phyloP scores from a whole-genome alignment of 2,797 vertebrate species.

The Manis crassicaudata region DNA sequence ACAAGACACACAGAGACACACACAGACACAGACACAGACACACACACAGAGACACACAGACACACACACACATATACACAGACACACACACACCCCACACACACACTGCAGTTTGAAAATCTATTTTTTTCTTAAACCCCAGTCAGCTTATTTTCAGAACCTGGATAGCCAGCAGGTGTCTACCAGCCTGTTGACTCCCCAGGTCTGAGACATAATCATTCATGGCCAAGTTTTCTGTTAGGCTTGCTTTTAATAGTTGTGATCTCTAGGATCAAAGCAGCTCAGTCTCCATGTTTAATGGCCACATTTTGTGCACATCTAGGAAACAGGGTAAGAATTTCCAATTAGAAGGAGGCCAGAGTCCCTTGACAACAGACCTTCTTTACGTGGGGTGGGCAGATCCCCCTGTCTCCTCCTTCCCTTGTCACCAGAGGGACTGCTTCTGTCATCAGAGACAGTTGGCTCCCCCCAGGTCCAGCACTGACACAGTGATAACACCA shows the following conservation, averaged over 20 bases:
- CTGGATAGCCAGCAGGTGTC: background rate
- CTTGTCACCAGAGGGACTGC: background rate
- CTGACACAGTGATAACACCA: too few species aligned
- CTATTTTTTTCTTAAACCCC: background rate
- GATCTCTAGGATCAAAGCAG: too few species aligned
- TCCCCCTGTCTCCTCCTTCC: background rate
- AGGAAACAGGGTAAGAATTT: background rate
- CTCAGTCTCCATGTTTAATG: background rate
- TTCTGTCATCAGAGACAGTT: background rate
- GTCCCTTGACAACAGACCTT: background rate
- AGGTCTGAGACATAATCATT: background rate
- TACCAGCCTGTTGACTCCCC: background rate
- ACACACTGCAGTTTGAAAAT: background rate
- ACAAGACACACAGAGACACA: too few species aligned
- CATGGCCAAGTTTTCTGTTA: background rate
- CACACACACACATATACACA: too few species aligned
- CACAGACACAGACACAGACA: too few species aligned
- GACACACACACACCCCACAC: too few species aligned
- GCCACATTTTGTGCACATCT: background rate
- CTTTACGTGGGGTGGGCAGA: background rate
- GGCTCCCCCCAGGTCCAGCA: background rate
- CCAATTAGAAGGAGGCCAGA: background rate
- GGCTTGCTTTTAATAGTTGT: background rate
- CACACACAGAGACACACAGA: too few species aligned
- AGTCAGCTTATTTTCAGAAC: background rate